Evolutionary conservation across 2,113 vertebrate species (phyloP).

Genomic region (Cinclus cinclus): DNA sequence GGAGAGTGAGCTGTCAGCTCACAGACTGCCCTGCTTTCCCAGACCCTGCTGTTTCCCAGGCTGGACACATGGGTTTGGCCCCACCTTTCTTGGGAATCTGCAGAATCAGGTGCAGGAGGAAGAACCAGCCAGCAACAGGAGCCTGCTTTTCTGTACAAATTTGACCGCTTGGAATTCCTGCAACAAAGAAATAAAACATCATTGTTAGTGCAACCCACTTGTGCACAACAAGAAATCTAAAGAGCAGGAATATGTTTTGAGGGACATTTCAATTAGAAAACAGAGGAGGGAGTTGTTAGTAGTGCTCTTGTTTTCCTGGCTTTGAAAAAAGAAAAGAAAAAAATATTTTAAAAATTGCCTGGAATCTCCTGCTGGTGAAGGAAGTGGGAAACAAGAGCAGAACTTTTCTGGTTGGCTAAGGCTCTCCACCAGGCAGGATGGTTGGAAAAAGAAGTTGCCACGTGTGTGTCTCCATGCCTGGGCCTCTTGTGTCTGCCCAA

Average conservation of each 20-base stretch:
- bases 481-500: background rate
- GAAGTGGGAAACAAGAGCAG: background rate
- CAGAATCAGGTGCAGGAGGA: background rate
- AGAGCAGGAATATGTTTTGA: background rate
- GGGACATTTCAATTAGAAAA: background rate
- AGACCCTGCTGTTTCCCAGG: background rate
- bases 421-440: rapidly evolving
- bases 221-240: background rate
- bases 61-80: background rate
- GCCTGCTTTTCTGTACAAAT: background rate
- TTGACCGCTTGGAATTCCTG: background rate
- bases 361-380: background rate
- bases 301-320: background rate
- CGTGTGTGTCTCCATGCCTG: rapidly evolving
- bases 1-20: background rate
- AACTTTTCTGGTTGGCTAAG: background rate
- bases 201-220: background rate
- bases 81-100: background rate
- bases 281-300: background rate
- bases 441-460: background rate
- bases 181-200: background rate
- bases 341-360: background rate
- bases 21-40: background rate
- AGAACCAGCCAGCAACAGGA: background rate
- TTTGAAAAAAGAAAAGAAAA: background rate